These are phyloP conservation scores for Halyomorpha halys DNA, from an alignment of 1,140 invertebrate species.

Conservation along the genomic window DNA sequence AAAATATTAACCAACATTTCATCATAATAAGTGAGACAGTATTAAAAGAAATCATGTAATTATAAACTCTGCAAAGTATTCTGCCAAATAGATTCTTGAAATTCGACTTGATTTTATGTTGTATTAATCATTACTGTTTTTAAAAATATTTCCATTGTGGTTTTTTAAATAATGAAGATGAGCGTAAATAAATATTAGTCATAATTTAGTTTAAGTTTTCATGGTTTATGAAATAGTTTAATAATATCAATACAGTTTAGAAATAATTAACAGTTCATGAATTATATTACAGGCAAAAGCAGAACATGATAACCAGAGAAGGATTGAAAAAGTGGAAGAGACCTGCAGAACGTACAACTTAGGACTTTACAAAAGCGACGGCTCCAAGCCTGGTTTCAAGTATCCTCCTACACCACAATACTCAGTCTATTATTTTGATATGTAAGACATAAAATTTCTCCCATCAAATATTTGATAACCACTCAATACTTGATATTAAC, in stretches of 20 bases:
- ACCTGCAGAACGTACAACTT: conserved; percentile 40
- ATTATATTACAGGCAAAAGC: conserved; percentile 33
- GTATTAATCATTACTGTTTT: no score
- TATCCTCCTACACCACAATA: conserved; percentile 44
- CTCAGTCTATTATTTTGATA: conserved; percentile 41
- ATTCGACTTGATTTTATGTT: no score
- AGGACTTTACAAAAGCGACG: conserved; percentile 35
- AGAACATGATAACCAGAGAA: conserved; percentile 33
- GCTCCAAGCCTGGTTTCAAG: conserved; percentile 34
- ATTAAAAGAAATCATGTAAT: no score
- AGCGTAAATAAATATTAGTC: neutral
- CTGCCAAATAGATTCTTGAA: no score
- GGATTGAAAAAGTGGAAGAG: conserved; percentile 34
- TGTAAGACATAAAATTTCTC: conserved; percentile 33
- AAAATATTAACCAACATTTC: no score
- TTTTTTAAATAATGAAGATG: neutral
- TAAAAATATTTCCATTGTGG: no score
- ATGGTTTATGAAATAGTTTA: neutral
- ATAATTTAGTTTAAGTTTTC: neutral
- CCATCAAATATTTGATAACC: neutral
- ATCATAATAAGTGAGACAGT: no score
- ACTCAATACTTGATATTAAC: no score
- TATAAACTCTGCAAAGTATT: no score
- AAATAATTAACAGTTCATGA: neutral
- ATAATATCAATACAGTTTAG: neutral